Base-by-base conservation (phyloP, 64 coral and sea anemone genomes). In the Dendrophyllia cribrosa region DNA sequence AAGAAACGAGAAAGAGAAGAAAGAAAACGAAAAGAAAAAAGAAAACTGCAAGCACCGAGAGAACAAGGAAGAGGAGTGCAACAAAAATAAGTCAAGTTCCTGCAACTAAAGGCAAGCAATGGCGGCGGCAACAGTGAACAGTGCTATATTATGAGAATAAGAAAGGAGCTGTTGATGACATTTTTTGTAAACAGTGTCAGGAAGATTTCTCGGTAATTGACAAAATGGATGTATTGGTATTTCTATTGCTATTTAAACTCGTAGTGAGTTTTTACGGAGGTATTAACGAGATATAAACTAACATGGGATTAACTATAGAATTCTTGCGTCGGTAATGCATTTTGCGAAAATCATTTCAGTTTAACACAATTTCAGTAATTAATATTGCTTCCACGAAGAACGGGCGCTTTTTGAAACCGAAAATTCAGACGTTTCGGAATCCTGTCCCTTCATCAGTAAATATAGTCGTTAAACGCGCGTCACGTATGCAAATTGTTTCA, bases 111-210 rank as follows among this genome's bases (percentile, higher is more conserved):
- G 66, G 66, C 66, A 70, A 70, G 34, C 52, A 59, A 65, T 80
- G 56, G 71, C 51, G 78, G 66, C 48, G 72, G 60, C 63, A 82
- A 20, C 65, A 69, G 66, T 69, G 66, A 90, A 59, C 60, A 82
- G 6, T 90, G 88, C 53, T 34, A 87, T 70, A 20, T 70, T 22
- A 70, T 70, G 22, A 45, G 64, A 50, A 21, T 72, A 55, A 87
- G 25, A 19, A 26, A 25, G 48, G 65, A 58, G 25, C 34, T 70
- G 66, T 70, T 34, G 8, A 70, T 22, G 22, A 70, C 66, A 70
- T 22, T 70, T 70, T 70, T 70, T 17, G n/a, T 70, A 70, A 70
- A 20, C 66, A 17, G n/a, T 70, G 0, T 70, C 9, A 70, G 66
- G 23, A 70, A 70, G 66, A 70, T 17, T 70, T 70, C 66, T 21